These are phyloP conservation scores for Thryonomys swinderianus DNA, from an alignment of 2,113 vertebrate species.

Conservation along the genomic window DNA sequence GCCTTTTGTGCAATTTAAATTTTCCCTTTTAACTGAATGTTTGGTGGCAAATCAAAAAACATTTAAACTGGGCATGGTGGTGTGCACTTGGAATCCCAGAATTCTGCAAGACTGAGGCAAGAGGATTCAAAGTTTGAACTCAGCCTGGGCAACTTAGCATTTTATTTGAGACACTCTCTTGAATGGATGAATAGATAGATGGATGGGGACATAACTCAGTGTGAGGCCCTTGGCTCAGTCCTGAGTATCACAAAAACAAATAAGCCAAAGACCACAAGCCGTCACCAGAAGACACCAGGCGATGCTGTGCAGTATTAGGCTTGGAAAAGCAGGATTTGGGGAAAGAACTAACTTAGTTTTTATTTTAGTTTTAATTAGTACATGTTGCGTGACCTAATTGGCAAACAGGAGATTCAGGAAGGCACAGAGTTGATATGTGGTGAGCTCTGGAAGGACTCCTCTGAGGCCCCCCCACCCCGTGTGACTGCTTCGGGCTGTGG, in stretches of 20 bases:
- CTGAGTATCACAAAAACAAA: background rate
- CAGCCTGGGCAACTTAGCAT: background rate
- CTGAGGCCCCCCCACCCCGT: background rate
- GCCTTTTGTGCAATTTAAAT: background rate
- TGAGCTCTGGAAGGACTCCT: background rate
- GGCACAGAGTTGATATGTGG: background rate
- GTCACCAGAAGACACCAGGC: background rate
- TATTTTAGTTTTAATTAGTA: conserved; percentile 1
- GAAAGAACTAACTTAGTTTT: background rate
- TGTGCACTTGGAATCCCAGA: background rate
- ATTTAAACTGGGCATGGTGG: background rate
- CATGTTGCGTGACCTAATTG: background rate
- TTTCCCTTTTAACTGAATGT: conserved; percentile 28
- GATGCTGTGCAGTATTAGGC: background rate
- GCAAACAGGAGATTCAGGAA: background rate
- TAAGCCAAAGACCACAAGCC: background rate
- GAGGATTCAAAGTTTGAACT: background rate
- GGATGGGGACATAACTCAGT: background rate
- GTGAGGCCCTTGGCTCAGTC: background rate
- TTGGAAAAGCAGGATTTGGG: conserved; percentile 1
- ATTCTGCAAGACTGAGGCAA: background rate
- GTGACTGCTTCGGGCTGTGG: background rate
- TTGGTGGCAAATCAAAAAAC: background rate
- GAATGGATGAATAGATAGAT: background rate
- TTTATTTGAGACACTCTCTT: background rate